These are phyloP conservation scores for Orthosia gracilis DNA, from an alignment of 2,888 invertebrate species.

Conservation along the genomic window DNA sequence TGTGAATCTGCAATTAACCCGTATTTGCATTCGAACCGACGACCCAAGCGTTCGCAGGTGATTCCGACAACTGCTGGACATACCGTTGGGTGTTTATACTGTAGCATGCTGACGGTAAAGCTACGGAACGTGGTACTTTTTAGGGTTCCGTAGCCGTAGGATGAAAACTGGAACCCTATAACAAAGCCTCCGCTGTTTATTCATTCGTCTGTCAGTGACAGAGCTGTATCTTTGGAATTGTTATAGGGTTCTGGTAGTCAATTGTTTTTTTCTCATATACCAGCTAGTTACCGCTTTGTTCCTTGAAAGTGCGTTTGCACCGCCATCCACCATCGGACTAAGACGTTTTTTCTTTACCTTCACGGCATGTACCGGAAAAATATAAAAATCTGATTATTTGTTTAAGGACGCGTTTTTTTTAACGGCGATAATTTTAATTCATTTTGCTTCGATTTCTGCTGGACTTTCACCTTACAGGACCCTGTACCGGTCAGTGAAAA, in stretches of 20 bases:
- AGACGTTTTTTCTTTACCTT: background rate
- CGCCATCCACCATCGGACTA: too few relatives aligned
- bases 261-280: too few relatives aligned
- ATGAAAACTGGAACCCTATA: background rate
- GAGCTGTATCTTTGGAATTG: background rate
- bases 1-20: conserved; percentile 87
- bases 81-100: conserved; percentile 32
- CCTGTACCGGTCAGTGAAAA: too few relatives aligned
- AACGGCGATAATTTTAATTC: background rate
- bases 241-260: background rate
- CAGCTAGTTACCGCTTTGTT: background rate
- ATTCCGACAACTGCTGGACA: conserved; percentile 44
- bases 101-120: background rate
- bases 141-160: background rate
- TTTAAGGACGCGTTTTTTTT: background rate
- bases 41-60: conserved; percentile 70
- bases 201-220: background rate
- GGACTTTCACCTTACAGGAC: too few relatives aligned
- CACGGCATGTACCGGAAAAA: background rate
- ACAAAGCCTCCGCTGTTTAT: background rate
- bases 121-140: conserved; percentile 5
- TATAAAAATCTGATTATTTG: background rate
- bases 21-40: conserved; percentile 83
- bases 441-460: background rate
- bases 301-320: too few relatives aligned